These are phyloP conservation scores for Taphrorychus bicolor DNA, from an alignment of 2,888 invertebrate species.

Conservation along the genomic window DNA sequence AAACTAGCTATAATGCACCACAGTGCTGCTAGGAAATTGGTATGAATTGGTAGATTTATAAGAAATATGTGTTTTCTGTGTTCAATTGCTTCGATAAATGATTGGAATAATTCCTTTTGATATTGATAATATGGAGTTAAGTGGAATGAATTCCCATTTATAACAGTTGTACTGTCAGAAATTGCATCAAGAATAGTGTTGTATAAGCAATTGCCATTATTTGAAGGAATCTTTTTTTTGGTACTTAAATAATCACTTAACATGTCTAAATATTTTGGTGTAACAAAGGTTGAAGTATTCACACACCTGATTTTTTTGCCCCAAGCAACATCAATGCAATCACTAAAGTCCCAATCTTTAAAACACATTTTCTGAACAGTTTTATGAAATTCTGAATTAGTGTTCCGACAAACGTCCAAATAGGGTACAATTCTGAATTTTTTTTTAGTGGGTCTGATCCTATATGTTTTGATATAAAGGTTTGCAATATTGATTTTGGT, in stretches of 20 bases:
- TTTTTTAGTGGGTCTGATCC: slow-evolving; percentile 62
- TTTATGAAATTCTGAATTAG: background rate
- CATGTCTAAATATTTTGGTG: background rate
- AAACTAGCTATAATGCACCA: slow-evolving; percentile 49
- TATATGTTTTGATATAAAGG: slow-evolving; percentile 67
- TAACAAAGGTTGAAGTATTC: background rate
- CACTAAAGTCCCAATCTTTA: background rate
- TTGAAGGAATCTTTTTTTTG: background rate
- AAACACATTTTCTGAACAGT: background rate
- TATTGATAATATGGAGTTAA: slow-evolving; percentile 45
- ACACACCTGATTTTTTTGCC: background rate
- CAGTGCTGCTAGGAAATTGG: slow-evolving; percentile 54
- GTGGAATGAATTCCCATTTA: slow-evolving; percentile 47
- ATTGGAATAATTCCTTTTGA: slow-evolving; percentile 47
- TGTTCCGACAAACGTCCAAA: slow-evolving; percentile 52
- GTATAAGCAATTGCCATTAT: slow-evolving; percentile 37
- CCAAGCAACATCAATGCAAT: background rate
- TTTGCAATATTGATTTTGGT: slow-evolving; percentile 61
- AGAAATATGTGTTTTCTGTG: slow-evolving; percentile 49
- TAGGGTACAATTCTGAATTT: slow-evolving; percentile 62
- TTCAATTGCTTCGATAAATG: slow-evolving; percentile 38
- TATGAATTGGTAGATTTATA: slow-evolving; percentile 52
- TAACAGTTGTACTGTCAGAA: slow-evolving; percentile 39
- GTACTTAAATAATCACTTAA: background rate
- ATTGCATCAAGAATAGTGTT: slow-evolving; percentile 34